Evolutionary conservation across 1,140 invertebrate species (phyloP).

Genomic region (Ceratosolen fusciceps): DNA sequence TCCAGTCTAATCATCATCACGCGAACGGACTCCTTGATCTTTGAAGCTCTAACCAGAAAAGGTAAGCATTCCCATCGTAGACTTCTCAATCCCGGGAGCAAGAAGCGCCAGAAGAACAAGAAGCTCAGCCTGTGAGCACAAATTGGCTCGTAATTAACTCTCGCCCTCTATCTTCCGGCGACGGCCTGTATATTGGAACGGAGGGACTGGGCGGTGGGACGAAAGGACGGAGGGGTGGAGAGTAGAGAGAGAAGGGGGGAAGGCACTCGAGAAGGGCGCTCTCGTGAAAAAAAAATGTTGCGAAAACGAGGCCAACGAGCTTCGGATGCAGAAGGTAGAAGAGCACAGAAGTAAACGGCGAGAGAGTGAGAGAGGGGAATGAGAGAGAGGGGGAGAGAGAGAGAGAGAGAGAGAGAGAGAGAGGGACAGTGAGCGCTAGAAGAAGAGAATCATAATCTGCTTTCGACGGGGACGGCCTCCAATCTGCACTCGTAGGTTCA

Average conservation of each 20-base stretch:
- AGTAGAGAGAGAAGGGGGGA: too few species aligned
- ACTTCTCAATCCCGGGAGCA: not conserved
- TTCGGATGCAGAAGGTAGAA: too few species aligned
- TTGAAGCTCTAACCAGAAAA: not conserved
- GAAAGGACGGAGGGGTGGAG: too few species aligned
- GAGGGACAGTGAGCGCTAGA: not conserved
- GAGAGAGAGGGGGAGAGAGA: not conserved
- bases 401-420: constrained; percentile 11
- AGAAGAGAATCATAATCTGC: constrained; percentile 17
- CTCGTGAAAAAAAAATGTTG: not conserved
- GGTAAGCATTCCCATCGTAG: not conserved
- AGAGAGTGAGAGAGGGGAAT: not conserved
- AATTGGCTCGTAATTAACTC: constrained; percentile 28
- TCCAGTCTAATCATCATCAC: not conserved
- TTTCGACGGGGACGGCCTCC: constrained; percentile 28
- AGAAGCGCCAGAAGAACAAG: constrained; percentile 2
- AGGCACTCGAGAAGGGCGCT: too few species aligned
- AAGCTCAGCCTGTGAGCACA: constrained; percentile 10
- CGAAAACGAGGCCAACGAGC: constrained; percentile 31
- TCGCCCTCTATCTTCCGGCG: not conserved
- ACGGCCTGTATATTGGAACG: too few species aligned
- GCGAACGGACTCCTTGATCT: not conserved
- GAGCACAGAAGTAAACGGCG: not conserved
- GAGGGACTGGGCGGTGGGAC: too few species aligned
- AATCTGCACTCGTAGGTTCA: constrained; percentile 42